These are phyloP conservation scores for Neodontobutis hainanensis DNA, from an alignment of 2,113 vertebrate genomes.

Conservation along the genomic window DNA sequence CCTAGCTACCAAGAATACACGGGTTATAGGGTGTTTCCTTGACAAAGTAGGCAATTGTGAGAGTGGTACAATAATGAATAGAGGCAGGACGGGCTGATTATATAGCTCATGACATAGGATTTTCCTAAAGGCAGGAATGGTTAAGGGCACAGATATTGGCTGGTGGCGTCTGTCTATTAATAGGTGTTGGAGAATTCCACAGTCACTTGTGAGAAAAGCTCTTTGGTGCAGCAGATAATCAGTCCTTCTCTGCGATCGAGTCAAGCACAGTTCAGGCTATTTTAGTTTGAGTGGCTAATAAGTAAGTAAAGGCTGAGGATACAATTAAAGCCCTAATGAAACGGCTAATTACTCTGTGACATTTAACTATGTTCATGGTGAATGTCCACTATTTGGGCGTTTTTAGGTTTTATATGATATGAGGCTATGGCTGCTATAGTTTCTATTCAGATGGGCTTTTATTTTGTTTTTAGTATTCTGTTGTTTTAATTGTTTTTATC, in stretches of 20 bases:
- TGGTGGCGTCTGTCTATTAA: conserved; percentile 30
- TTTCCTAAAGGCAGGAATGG: conserved; percentile 10
- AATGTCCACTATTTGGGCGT: too few species aligned
- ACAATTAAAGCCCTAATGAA: too few species aligned
- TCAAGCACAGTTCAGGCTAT: conserved; percentile 24
- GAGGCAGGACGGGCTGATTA: background rate
- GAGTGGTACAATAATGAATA: background rate
- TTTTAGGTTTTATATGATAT: too few species aligned
- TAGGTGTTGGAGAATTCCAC: conserved; percentile 31
- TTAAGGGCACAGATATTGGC: background rate
- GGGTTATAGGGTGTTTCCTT: background rate
- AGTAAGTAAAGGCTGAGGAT: background rate
- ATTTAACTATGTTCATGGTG: too few species aligned
- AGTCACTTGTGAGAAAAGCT: conserved; percentile 40
- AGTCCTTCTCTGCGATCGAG: conserved; percentile 19
- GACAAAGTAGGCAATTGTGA: background rate
- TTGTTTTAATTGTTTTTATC: too few species aligned
- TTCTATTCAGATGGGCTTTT: too few species aligned
- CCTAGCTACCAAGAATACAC: background rate
- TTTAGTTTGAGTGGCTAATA: conserved; percentile 6
- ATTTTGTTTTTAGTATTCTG: too few species aligned
- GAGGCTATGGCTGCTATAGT: too few species aligned
- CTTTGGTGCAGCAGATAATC: conserved; percentile 25
- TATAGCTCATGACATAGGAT: background rate
- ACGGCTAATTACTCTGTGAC: too few species aligned